Evolutionary conservation across 2,113 vertebrate species (phyloP), one percentile per base, ranked within the genome.

Genomic region (Paratilapia polleni): DNA sequence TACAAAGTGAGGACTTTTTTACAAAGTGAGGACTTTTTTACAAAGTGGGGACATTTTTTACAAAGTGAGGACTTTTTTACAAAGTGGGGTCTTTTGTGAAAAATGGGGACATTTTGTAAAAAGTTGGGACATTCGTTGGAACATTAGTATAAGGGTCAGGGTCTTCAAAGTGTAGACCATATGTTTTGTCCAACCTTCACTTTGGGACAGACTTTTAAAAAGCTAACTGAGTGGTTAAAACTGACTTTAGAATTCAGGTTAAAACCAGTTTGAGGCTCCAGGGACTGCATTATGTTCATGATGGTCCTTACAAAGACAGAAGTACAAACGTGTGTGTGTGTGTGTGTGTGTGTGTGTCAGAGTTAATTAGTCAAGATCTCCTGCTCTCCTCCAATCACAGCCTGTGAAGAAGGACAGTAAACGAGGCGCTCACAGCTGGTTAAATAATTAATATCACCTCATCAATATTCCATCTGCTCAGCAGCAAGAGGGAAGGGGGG

Each of bases 401-500:
- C 43, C 62, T 70, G 56, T 70, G 63, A 77, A 61, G 34, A 14
- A 24, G 66, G 85, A 89, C 79, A 15, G 64, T 91, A 87, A 89
- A 87, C 56, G 62, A 89, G 64, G 78, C 31, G 17, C 58, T 78
- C 41, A 19, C 84, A 78, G 78, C 76, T 77, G 43, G 14, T 92
- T 94, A 81, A 92, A 93, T 94, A 83, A 90, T 93, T 86, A 56
- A 94, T 77, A 57, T 28, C 70, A 14, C 0, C 59, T 91, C 84
- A 92, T 94, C 75, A 91, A 94, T 94, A 91, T 90, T 92, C 82
- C 68, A 91, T 90, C 31, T 84, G 78, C 60, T 85, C 62, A 80
- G 79, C 75, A 70, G 82, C 31, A 43, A 60, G 41, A n/a, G 49
- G 15, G 63, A 9, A 24, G 24, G 19, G 66, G 34, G 22, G 26